Base-by-base conservation (phyloP, 1,140 invertebrate genomes). In the Eueides isabella region DNA sequence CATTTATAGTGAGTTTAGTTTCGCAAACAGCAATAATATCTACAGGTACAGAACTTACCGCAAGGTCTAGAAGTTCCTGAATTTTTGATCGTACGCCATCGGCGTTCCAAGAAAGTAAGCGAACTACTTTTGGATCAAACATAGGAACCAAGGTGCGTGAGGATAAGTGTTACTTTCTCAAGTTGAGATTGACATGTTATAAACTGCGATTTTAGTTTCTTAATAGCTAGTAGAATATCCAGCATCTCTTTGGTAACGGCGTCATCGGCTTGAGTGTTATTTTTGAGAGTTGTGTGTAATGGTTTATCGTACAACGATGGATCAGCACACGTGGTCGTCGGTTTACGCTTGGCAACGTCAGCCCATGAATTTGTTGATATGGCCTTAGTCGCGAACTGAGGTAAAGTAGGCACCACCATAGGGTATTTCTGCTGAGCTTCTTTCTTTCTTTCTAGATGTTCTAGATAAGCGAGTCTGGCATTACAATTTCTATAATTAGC, bases 401-500 rank as follows among this genome's bases (percentile, higher is more conserved):
- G 6, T 4, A n/a, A 26, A 12, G 16, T 19, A 64, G 62, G 9
- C 26, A 30, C n/a, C 2, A 2, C 31, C 1, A 41, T 1, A 11
- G 9, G 9, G 3, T 19, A 35, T 19, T 66, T 66, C 9, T 23
- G 61, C 26, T 9, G 19, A 19, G 3, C 26, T n/a, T 61, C 61
- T 61, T 19, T 11, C 12, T 66, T 66, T 5, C 11, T 14, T 4
- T 28, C 30, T 12, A 38, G 2, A 16, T 33, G 64, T 38, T 66
- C 30, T 19, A 66, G 11, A 19, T 66, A 66, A 4, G n/a, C n/a
- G n/a, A 41, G 4, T 23, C 64, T 66, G 9, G 31, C 64, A 66
- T 6, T 19, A 9, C 64, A 66, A 6, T 66, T 19, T 4, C 6
- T 19, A 14, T 66, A 66, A 23, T 66, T 66, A 26, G 64, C 64